Base-by-base conservation (phyloP, 2,888 invertebrate genomes). In the Lepidochrysops patricia region DNA sequence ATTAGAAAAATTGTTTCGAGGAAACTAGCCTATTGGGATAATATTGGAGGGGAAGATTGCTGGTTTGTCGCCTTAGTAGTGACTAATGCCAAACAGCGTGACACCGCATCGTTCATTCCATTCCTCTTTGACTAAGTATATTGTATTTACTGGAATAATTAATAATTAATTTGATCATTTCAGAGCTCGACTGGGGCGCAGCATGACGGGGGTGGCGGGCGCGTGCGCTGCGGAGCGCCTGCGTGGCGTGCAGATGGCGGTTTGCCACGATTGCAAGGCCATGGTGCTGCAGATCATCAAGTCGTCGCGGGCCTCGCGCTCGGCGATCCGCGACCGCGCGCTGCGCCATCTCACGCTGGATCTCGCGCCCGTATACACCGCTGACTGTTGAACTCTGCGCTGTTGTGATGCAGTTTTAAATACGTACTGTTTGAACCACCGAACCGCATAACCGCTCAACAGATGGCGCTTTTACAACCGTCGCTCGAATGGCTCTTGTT, bases 211-310 rank as follows among this genome's bases (percentile, higher is more conserved):
- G 27, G 87, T 91, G 61, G 75, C 92, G 19, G 91, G 91, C 63
- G 89, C 86, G 64, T 78, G 76, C 50, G 90, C 90, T 60, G 91
- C 83, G 62, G 94, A 94, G 75, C 91, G 92, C 19, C 85, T 94
- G 56, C 92, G 93, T 63, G 93, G 94, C 67, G 94, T 96, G 63
- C 93, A 95, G 75, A 96, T 97, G 94, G 94, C 94, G 64, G 97
- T 98, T 56, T 98, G 98, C 79, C 95, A 96, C 80, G 98, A 98
- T 90, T 98, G 98, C 89, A 96, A 96, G 79, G 94, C 95, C 63
- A 95, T 98, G 94, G 96, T 98, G 62, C 92, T 97, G 71, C 96
- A 97, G 88, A 97, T 98, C 78, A 97, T 98, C 77, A 94, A 96
- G 83, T 96, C 97, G 23, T 95, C 96, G 67, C 93, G 94, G 78